Base-by-base conservation (phyloP, 2,888 invertebrate species). In the Eilema sororculum region DNA sequence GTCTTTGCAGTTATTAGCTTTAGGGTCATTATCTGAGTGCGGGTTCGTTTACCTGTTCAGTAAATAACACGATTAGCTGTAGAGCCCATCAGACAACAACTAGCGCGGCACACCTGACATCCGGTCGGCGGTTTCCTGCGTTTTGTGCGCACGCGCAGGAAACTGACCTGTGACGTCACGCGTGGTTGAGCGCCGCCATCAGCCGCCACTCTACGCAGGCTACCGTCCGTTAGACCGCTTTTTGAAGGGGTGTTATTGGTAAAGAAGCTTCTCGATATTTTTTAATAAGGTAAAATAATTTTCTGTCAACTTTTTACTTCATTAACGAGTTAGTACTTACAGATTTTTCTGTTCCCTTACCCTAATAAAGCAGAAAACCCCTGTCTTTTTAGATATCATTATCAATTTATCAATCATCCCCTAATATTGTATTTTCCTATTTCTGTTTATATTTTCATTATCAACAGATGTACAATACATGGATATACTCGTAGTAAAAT, bases 41-140 rank as follows among this genome's bases (percentile, higher is more conserved):
- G 68, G 69, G 71, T 74, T 76, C 69, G 61, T 72, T 72, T 70
- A 67, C 74, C 68, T 70, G 24, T 69, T 65, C 25, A 63, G 69
- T 69, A 59, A 74, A 81, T 62, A 68, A 24, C 37, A 67, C 65
- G 74, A 74, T 77, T 72, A 74, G 73, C 66, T 65, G 57, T 24
- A 63, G 37, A 77, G 61, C 72, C 76, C 71, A 72, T 73, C 74
- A 69, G 73, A 77, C 80, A 72, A 80, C 75, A 79, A 75, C 76
- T 71, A 67, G 68, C 76, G 68, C 78, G 79, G 87, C 85, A 75
- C 91, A 90, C 91, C 92, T 89, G 87, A 87, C 89, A 84, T 92
- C 92, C 92, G 90, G 86, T 77, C 72, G 81, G 76, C 82, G 80
- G 81, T 81, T 86, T 93, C 92, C 92, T 88, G 89, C 84, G 87